phyloP scores from a whole-genome alignment of 2,888 invertebrate species.

The Desoria tigrina region DNA sequence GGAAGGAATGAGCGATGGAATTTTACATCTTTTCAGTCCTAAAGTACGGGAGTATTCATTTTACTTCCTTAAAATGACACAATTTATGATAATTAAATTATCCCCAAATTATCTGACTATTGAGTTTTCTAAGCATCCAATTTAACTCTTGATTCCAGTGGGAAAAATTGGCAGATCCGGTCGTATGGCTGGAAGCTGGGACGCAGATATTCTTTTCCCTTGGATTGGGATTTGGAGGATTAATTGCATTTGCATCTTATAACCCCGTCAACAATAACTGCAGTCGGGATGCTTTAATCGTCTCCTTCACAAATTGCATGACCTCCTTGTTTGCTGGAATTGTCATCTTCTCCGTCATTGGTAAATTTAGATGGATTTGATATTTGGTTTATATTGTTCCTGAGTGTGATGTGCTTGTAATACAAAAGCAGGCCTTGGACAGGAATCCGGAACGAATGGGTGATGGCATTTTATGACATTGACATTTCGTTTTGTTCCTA shows the following conservation, averaged over 20 bases:
- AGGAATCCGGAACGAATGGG: no score
- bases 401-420: no score
- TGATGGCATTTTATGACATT: no score
- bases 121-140: background rate
- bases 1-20: slow-evolving; percentile 82
- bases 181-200: slow-evolving; percentile 92
- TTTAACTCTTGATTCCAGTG: slow-evolving; percentile 62
- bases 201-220: slow-evolving; percentile 97
- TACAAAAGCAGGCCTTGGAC: no score
- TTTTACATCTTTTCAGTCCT: slow-evolving; percentile 86
- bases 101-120: background rate
- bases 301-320: slow-evolving; percentile 87
- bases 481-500: slow-evolving; percentile 53
- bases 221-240: slow-evolving; percentile 90
- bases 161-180: slow-evolving; percentile 86
- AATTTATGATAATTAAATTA: slow-evolving; percentile 14
- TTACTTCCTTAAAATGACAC: background rate
- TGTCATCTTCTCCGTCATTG: slow-evolving; percentile 93
- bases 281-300: slow-evolving; percentile 82
- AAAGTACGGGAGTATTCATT: no score
- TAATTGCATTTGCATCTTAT: slow-evolving; percentile 95
- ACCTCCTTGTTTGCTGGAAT: slow-evolving; percentile 97
- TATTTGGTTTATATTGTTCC: no score
- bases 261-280: slow-evolving; percentile 96
- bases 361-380: no score